Percentiles rank a stretch among this genome's conserved stretches.
These are phyloP conservation scores for Perdix hodgsoniae DNA, from an alignment of 2,797 vertebrate genomes.

Conservation along the genomic window DNA sequence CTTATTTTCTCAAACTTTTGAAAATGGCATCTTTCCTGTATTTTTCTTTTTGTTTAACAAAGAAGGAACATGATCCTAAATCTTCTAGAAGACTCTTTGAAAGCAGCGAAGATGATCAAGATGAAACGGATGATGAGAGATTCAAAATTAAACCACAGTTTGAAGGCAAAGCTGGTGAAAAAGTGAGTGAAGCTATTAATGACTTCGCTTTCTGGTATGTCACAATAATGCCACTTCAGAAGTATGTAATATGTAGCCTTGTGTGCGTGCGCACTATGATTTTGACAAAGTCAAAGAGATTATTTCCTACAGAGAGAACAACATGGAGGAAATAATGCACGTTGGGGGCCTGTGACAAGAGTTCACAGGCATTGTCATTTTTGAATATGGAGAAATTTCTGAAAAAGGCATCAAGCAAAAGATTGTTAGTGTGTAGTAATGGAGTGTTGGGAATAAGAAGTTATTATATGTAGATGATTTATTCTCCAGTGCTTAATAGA, in stretches of 20 bases:
- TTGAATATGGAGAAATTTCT: background rate
- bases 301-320: background rate
- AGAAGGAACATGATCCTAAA: slow-evolving; percentile 56
- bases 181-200: slow-evolving; percentile 82
- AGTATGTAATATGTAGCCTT: background rate
- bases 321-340: background rate
- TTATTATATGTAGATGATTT: background rate
- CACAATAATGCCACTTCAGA: fast-evolving
- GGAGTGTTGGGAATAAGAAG: background rate
- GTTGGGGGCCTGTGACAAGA: background rate
- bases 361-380: background rate
- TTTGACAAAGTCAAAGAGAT: background rate
- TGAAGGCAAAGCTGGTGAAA: slow-evolving; percentile 92
- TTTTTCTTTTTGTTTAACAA: background rate
- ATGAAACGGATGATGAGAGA: slow-evolving; percentile 67
- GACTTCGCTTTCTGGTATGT: background rate
- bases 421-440: background rate
- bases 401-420: background rate
- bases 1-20: background rate
- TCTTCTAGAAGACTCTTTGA: slow-evolving; percentile 84
- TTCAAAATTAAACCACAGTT: slow-evolving; percentile 94
- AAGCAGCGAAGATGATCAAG: slow-evolving; percentile 87
- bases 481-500: background rate
- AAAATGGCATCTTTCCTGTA: background rate
- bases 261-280: background rate